phyloP scores from a whole-genome alignment of 2,797 vertebrate species.

The Dicrostonyx torquatus region DNA sequence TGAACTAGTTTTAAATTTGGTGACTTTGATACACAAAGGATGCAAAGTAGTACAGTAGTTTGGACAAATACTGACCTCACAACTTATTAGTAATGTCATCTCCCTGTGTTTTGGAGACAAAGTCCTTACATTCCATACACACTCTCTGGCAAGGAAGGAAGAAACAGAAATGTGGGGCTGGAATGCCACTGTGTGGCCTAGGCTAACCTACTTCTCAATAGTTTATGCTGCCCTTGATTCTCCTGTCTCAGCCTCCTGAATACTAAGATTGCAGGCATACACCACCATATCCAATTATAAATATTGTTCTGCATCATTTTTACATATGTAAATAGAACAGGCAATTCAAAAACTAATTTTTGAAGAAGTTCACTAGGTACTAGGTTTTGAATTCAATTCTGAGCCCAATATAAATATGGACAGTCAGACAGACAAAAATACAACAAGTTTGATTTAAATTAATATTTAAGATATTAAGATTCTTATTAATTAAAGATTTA shows the following conservation, averaged over 20 bases:
- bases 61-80: background rate
- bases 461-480: conserved; percentile 4
- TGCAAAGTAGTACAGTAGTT: background rate
- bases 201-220: background rate
- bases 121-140: background rate
- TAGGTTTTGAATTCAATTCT: background rate
- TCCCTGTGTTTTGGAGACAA: background rate
- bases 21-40: background rate
- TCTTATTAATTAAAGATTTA: background rate
- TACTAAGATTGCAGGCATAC: background rate
- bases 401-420: background rate
- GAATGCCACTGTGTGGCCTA: background rate
- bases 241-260: background rate
- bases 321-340: background rate
- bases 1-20: background rate
- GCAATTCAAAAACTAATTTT: background rate
- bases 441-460: background rate
- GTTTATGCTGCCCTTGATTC: background rate
- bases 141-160: background rate
- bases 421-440: background rate
- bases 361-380: background rate
- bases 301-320: background rate
- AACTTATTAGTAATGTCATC: background rate
- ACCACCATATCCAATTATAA: background rate
- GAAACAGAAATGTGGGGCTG: background rate